Evolutionary conservation across 2,888 invertebrate genomes (phyloP).

Genomic region (Cacoxenus indagator): DNA sequence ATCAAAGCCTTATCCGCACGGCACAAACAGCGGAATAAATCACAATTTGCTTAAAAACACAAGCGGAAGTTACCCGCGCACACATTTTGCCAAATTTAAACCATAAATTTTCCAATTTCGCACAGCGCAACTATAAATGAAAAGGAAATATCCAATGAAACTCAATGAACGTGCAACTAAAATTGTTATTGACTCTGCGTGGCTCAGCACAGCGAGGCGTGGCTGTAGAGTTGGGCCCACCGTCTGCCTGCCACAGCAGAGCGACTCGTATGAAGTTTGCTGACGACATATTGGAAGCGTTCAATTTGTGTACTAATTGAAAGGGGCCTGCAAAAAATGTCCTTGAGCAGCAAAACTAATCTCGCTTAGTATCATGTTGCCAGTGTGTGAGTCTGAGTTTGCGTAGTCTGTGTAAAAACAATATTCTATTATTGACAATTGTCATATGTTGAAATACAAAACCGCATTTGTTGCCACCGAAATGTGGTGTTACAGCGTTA

Average conservation of each 20-base stretch:
- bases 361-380: too few relatives aligned
- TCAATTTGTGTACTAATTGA: too few relatives aligned
- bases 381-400: constrained; percentile 2
- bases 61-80: not conserved
- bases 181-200: not conserved
- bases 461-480: not conserved
- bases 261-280: too few relatives aligned
- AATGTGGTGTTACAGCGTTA: not conserved
- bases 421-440: not conserved
- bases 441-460: not conserved
- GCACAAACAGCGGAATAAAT: constrained; percentile 15
- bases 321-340: too few relatives aligned
- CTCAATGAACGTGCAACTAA: not conserved
- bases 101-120: not conserved
- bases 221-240: too few relatives aligned
- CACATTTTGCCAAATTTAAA: not conserved
- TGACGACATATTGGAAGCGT: too few relatives aligned
- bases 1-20: too few relatives aligned
- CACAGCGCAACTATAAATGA: not conserved
- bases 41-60: not conserved
- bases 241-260: too few relatives aligned
- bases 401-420: not conserved
- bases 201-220: not conserved
- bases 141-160: too few relatives aligned
- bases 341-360: too few relatives aligned